phyloP scores from a whole-genome alignment of 2,888 invertebrate species.

The Drosophila demipolita region DNA sequence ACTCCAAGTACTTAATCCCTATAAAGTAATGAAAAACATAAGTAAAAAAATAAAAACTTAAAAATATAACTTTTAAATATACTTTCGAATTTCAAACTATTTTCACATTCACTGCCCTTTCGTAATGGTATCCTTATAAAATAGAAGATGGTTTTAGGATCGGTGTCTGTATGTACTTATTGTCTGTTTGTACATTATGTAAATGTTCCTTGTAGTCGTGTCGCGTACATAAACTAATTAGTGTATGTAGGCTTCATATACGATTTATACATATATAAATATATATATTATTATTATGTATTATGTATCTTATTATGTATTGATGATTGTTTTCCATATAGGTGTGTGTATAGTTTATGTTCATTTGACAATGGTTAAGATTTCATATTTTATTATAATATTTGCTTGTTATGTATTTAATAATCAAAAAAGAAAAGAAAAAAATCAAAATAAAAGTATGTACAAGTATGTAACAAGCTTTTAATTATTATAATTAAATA shows the following conservation, averaged over 20 bases:
- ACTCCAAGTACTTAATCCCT: slow-evolving; percentile 38
- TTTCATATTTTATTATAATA: slow-evolving; percentile 58
- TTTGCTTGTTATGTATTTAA: slow-evolving; percentile 74
- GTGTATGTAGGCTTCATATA: slow-evolving; percentile 59
- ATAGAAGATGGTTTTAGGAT: slow-evolving; percentile 35
- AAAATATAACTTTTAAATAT: slow-evolving; percentile 1
- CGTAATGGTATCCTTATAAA: slow-evolving; percentile 10
- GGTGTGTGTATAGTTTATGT: slow-evolving; percentile 76
- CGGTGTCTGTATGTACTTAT: slow-evolving; percentile 49
- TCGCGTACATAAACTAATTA: slow-evolving; percentile 49
- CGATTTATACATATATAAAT: slow-evolving; percentile 35
- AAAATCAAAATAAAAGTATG: slow-evolving; percentile 35
- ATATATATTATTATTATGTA: slow-evolving; percentile 19
- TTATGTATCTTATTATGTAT: slow-evolving; percentile 25
- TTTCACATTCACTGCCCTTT: slow-evolving; percentile 7
- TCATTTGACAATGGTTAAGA: slow-evolving; percentile 55
- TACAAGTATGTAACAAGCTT: slow-evolving; percentile 67
- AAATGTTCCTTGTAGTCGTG: slow-evolving; percentile 76
- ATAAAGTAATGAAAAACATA: background rate
- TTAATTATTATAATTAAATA: slow-evolving; percentile 60
- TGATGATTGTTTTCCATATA: slow-evolving; percentile 54
- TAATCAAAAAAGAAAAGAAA: slow-evolving; percentile 58
- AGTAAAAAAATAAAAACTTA: background rate
- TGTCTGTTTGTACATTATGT: slow-evolving; percentile 80
- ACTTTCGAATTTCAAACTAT: slow-evolving; percentile 1